phyloP scores from a whole-genome alignment of 1,140 invertebrate species.

The Drosophila miranda region DNA sequence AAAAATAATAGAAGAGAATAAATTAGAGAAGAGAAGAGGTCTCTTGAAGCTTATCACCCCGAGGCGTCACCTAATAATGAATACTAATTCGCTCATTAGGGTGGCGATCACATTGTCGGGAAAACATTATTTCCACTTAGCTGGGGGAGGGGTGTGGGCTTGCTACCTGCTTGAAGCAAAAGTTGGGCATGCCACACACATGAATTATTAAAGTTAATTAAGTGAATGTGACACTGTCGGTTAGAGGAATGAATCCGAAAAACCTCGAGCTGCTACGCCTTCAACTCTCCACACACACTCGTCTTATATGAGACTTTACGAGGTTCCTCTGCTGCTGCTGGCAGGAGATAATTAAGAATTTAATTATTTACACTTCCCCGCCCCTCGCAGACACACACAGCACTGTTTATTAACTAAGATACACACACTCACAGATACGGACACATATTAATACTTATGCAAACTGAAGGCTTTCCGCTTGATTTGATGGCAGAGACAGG shows the following conservation, averaged over 20 bases:
- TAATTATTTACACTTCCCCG: conserved; percentile 76
- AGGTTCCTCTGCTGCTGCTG: conserved; percentile 23
- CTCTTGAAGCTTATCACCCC: conserved; percentile 20
- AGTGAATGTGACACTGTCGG: conserved; percentile 55
- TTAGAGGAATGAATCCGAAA: conserved; percentile 58
- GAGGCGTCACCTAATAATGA: conserved; percentile 68
- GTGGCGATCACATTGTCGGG: conserved; percentile 48
- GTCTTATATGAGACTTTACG: conserved; percentile 31
- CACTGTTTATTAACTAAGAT: conserved; percentile 36
- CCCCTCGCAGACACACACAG: conserved; percentile 30
- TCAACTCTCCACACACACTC: conserved; percentile 1
- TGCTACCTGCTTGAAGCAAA: conserved; percentile 51
- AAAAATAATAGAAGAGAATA: conserved; percentile 3
- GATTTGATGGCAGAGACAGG: conserved; percentile 42
- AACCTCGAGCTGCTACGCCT: conserved; percentile 29
- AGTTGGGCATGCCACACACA: conserved; percentile 45
- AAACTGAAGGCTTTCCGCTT: conserved; percentile 43
- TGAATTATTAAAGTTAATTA: conserved; percentile 81
- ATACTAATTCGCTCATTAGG: conserved; percentile 79
- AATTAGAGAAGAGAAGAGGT: conserved; percentile 3
- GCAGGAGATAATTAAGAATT: conserved; percentile 81
- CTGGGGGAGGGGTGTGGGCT: conserved; percentile 3
- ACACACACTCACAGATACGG: conserved; percentile 4
- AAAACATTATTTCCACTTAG: conserved; percentile 66
- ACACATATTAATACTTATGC: conserved; percentile 26